phyloP scores from a whole-genome alignment of 2,113 vertebrate species.

The Helogale parvula region DNA sequence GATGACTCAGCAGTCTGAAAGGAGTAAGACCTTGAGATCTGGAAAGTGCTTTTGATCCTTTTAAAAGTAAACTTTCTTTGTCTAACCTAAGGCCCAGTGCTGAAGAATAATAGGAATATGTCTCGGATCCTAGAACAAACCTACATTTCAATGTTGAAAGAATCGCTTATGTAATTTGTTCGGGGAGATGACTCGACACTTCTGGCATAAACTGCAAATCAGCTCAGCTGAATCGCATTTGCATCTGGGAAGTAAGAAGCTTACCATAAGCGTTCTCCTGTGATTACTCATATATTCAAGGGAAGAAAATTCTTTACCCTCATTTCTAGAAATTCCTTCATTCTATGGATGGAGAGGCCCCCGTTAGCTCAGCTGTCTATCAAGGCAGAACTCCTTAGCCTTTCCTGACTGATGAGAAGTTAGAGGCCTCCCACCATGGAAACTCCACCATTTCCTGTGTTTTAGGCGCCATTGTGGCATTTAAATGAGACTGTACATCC shows the following conservation, averaged over 20 bases:
- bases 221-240: background rate
- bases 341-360: background rate
- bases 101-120: slow-evolving; percentile 6
- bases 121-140: slow-evolving; percentile 47
- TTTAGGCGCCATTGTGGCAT: background rate
- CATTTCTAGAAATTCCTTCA: slow-evolving; percentile 39
- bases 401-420: background rate
- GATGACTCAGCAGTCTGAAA: background rate
- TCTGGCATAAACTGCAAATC: background rate
- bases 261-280: background rate
- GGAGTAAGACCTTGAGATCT: background rate
- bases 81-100: background rate
- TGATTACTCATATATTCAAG: background rate
- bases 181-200: slow-evolving; percentile 13
- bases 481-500: too few species aligned
- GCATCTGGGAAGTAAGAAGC: background rate
- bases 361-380: background rate
- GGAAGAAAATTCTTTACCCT: background rate
- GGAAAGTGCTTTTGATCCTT: background rate
- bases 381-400: background rate
- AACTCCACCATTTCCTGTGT: background rate
- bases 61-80: background rate
- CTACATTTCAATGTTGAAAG: slow-evolving; percentile 29
- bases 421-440: background rate
- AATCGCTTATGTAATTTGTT: slow-evolving; percentile 9